Base-by-base conservation (phyloP, 2,888 invertebrate genomes). In the Hypsopygia costalis region DNA sequence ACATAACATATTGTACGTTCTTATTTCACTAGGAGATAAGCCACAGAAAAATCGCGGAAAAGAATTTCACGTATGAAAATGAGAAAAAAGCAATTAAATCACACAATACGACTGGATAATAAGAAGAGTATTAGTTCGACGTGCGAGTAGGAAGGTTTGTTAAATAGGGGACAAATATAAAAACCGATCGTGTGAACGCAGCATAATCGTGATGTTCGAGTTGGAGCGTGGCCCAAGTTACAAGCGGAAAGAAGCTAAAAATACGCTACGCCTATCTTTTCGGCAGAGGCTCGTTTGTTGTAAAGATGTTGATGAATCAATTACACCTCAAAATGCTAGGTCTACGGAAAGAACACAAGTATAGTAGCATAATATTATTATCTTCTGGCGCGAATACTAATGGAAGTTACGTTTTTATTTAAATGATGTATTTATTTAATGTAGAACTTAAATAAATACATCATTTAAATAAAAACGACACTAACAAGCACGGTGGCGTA, bases 131-230 rank as follows among this genome's bases (percentile, higher is more conserved):
- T 37, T 37, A 37, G 36, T 37, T 20, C 30, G 22, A 5, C 30
- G 8, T 30, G 36, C 36, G 11, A 30, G 36, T 37, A 37, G 36
- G 36, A 37, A 37, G 36, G 25, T 2, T 25, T n/a, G 25, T 25
- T 25, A 25, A 25, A 6, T 6, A 25, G 25, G 5, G 1, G 7
- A 2, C n/a, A 25, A 25, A 11, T 21, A 11, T 21, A 31, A 30
- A 31, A 37, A 37, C 21, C 4, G 30, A n/a, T 30, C 30, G 36
- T 37, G 36, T 37, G 36, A 37, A 37, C 30, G 3, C 36, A 21
- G 36, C 22, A 37, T 37, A 37, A 37, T 37, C 36, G 36, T 22
- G 36, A 31, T 37, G 36, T 22, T 37, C 36, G 36, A 37, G 8
- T 11, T 20, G n/a, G 1, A 16, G n/a, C 20, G 11, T 9, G 36